Evolutionary conservation across 1,140 invertebrate genomes (phyloP).

Genomic region (Drosophila pandora): DNA sequence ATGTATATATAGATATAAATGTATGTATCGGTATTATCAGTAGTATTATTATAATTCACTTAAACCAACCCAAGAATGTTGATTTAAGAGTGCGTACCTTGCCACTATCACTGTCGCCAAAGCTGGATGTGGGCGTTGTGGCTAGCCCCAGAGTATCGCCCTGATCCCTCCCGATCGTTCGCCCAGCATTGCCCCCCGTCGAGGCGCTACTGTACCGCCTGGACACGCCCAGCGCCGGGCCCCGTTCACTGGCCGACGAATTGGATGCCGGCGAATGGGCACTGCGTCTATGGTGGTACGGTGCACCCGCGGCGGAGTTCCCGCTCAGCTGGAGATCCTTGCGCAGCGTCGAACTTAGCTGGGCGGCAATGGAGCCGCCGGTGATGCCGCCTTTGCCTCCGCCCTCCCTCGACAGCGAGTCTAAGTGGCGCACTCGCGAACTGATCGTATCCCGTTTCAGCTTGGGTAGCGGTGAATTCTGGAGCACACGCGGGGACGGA

Average conservation of each 20-base stretch:
- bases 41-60: constrained; percentile 82
- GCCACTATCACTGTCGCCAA: constrained; percentile 84
- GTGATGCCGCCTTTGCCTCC: constrained; percentile 32
- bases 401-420: constrained; percentile 82
- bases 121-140: constrained; percentile 81
- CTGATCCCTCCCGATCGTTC: constrained; percentile 48
- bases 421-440: constrained; percentile 85
- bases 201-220: constrained; percentile 77
- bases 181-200: constrained; percentile 34
- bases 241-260: constrained; percentile 29
- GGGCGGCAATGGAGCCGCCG: constrained; percentile 65
- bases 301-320: constrained; percentile 22
- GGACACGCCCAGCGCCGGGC: constrained; percentile 30
- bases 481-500: constrained; percentile 83
- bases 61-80: constrained; percentile 88
- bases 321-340: constrained; percentile 74
- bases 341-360: constrained; percentile 71
- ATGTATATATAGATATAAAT: constrained; percentile 49
- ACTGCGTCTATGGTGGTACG: constrained; percentile 39
- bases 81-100: constrained; percentile 89
- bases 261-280: constrained; percentile 28
- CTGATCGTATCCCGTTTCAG: constrained; percentile 87
- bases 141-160: constrained; percentile 74
- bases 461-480: constrained; percentile 84
- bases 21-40: constrained; percentile 72